Evolutionary conservation across 1,140 invertebrate genomes (phyloP).

Genomic region (Zaprionus africanus): DNA sequence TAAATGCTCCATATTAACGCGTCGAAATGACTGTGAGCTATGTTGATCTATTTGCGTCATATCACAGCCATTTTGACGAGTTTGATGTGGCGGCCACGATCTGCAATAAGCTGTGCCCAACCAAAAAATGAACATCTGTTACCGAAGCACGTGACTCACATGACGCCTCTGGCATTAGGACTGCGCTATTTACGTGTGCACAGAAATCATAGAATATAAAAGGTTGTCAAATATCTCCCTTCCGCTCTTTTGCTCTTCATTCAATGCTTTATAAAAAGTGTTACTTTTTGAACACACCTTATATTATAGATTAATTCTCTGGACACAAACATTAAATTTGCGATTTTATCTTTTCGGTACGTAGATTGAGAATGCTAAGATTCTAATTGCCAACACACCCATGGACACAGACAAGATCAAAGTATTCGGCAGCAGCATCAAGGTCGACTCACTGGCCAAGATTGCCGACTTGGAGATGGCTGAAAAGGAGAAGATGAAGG

Average conservation of each 20-base stretch:
- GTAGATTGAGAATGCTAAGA: conserved; percentile 95
- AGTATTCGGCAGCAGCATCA: conserved; percentile 99
- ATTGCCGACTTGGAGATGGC: conserved; percentile 98
- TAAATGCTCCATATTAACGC: conserved; percentile 55
- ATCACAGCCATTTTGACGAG: conserved; percentile 85
- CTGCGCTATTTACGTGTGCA: background rate
- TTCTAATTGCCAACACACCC: conserved; percentile 99
- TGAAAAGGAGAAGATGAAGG: conserved; percentile 99
- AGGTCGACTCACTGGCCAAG: conserved; percentile 99
- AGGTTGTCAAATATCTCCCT: too few relatives aligned
- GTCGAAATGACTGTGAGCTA: conserved; percentile 83
- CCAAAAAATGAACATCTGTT: conserved; percentile 16
- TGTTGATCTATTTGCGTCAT: conserved; percentile 65
- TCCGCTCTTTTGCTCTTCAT: too few relatives aligned
- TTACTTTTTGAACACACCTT: too few relatives aligned
- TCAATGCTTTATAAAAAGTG: too few relatives aligned
- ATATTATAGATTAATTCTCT: too few relatives aligned
- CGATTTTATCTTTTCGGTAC: conserved; percentile 37
- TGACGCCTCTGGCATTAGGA: background rate
- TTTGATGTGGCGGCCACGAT: conserved; percentile 64
- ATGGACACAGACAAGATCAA: conserved; percentile 99
- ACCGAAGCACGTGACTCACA: conserved; percentile 4
- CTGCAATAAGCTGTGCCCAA: conserved; percentile 10
- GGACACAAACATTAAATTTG: background rate
- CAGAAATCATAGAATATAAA: background rate